A percentile compares a stretch with the other conserved stretches of the same genome.
phyloP scores from a whole-genome alignment of 2,797 vertebrate genomes.

The Cossypha caffra region DNA sequence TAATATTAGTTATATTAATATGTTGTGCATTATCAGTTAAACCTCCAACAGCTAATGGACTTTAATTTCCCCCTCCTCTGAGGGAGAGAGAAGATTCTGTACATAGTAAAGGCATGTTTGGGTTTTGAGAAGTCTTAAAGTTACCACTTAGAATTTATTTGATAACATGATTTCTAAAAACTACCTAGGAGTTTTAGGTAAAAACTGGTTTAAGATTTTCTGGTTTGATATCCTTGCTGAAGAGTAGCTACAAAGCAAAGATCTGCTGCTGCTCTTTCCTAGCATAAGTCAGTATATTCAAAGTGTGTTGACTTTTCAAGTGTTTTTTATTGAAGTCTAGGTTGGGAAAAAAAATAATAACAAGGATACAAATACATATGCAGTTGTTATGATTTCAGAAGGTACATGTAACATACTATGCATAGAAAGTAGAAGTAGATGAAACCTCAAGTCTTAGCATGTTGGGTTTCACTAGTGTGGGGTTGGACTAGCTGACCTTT shows the following conservation, averaged over 20 bases:
- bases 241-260: not conserved
- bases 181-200: not conserved
- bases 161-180: not conserved
- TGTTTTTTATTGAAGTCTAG: not conserved
- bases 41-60: not conserved
- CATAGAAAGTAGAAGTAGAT: not conserved
- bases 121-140: not conserved
- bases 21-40: not conserved
- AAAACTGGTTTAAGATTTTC: not conserved
- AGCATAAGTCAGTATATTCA: not conserved
- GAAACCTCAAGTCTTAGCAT: not conserved
- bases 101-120: not conserved
- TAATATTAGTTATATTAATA: not conserved
- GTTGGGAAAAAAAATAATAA: not conserved
- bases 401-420: not conserved
- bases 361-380: not conserved
- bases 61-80: not conserved
- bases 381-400: not conserved
- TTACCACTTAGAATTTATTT: not conserved
- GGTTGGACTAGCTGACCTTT: not conserved
- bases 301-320: not conserved
- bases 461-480: not conserved
- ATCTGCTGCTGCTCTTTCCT: not conserved
- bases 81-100: not conserved
- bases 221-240: not conserved